Evolutionary conservation across 2,888 invertebrate species (phyloP), one percentile per base, ranked within the genome.

Genomic region (Sesamia inferens): DNA sequence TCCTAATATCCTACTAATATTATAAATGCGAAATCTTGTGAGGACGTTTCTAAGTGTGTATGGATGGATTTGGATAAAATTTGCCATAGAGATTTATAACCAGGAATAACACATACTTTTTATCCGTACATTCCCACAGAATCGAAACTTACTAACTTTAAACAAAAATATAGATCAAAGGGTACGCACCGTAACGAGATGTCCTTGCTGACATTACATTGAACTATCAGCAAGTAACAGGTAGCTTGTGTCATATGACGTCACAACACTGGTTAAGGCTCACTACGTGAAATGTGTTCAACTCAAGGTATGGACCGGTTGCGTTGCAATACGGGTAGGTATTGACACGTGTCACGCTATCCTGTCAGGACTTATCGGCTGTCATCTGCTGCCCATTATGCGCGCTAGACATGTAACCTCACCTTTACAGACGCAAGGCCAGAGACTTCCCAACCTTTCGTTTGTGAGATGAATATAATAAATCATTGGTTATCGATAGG

Each of bases 341-440:
- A 72, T 79, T 80, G 86, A 79, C 77, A 74, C 63, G 63, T 75
- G 84, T 79, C 76, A 79, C 68, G 71, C 65, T 83, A 78, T 81
- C 78, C 83, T 79, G 78, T 76, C 81, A 78, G 80, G 86, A 85
- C 87, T 90, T 94, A 93, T 94, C 94, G 81, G 88, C 94, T 94
- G 94, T 94, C 95, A 95, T 95, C 94, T 93, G 86, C 82, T 87
- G 89, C 88, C 93, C 91, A 94, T 94, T 94, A 93, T 92, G 90
- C 88, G 85, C 86, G 83, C 92, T 91, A 92, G 94, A 93, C 92
- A 89, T 87, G 89, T 90, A 93, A 90, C 93, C 94, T 93, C 91
- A 87, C 87, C 90, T 87, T 87, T 88, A 88, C 85, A 84, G 77
- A 79, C 75, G 86, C 94, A 92, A 95, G 94, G 94, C 90, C 92